phyloP scores from a whole-genome alignment of 2,888 invertebrate genomes.

The Galerucella calmariensis region DNA sequence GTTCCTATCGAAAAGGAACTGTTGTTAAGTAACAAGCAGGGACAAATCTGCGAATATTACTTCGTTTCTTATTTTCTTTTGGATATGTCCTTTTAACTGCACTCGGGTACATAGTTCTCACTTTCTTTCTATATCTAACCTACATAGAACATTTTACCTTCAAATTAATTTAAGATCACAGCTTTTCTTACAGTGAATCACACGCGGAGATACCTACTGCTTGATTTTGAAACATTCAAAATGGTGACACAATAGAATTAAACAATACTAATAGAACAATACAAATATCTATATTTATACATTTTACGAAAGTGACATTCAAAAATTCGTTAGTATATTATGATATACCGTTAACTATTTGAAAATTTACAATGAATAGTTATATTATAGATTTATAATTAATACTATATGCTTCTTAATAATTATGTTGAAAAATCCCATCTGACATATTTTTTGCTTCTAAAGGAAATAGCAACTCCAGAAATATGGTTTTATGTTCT shows the following conservation, averaged over 20 bases:
- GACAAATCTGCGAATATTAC: slow-evolving; percentile 43
- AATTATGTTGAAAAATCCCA: background rate
- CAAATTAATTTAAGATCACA: slow-evolving; percentile 49
- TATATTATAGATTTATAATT: background rate
- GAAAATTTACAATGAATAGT: background rate
- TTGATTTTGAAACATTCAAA: slow-evolving; percentile 39
- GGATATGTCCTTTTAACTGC: slow-evolving; percentile 40
- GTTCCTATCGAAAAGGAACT: slow-evolving; percentile 45
- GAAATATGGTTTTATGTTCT: background rate
- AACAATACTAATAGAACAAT: slow-evolving; percentile 17
- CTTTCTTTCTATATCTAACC: slow-evolving; percentile 44
- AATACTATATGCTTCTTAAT: background rate
- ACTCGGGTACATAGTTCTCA: slow-evolving; percentile 40
- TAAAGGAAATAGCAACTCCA: background rate
- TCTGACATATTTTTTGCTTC: background rate
- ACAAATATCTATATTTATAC: slow-evolving; percentile 11
- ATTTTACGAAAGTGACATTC: background rate
- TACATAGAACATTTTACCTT: slow-evolving; percentile 43
- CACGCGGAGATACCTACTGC: slow-evolving; percentile 42
- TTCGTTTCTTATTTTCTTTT: slow-evolving; percentile 31
- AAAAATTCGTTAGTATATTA: background rate
- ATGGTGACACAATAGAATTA: slow-evolving; percentile 36
- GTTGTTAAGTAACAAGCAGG: slow-evolving; percentile 51
- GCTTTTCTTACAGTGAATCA: slow-evolving; percentile 44
- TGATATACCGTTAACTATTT: background rate